Percentiles rank a stretch among this genome's conserved stretches.
Conservation (phyloP, 1,140 invertebrate species). For the Drosophila triauraria region DNA sequence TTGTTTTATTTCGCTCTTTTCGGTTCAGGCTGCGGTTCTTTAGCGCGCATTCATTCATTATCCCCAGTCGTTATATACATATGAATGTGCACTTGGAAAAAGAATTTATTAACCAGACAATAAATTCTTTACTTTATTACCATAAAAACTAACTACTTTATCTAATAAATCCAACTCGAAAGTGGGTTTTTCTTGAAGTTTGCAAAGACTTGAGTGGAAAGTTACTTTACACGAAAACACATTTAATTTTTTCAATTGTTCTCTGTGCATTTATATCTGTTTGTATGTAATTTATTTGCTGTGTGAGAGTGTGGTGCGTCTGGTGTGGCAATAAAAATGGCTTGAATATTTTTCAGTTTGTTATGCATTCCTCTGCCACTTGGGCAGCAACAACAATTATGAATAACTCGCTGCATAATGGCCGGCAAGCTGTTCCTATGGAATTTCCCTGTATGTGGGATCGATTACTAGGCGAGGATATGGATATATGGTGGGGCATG, state of each 20-base stretch:
- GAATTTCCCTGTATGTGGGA: constrained; percentile 20
- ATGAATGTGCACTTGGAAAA: not conserved
- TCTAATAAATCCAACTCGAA: not conserved
- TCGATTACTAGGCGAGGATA: constrained; percentile 22
- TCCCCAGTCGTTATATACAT: constrained; percentile 42
- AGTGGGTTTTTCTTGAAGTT: not conserved
- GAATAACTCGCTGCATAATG: constrained; percentile 76
- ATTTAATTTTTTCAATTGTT: rapidly evolving
- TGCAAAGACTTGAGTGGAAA: not conserved
- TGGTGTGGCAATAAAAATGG: constrained; percentile 81
- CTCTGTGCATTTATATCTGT: constrained; percentile 9
- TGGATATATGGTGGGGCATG: constrained; percentile 16
- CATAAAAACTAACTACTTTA: no score
- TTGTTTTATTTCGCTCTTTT: constrained; percentile 66
- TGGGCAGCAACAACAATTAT: constrained; percentile 79
- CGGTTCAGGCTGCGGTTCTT: constrained; percentile 75
- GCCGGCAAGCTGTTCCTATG: constrained; percentile 46
- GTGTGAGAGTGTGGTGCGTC: constrained; percentile 35
- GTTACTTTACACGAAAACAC: not conserved
- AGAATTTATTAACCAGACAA: not conserved
- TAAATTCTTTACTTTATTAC: no score
- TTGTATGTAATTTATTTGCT: not conserved
- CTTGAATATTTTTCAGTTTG: constrained; percentile 81
- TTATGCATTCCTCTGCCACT: constrained; percentile 79
- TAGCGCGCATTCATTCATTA: constrained; percentile 79